Evolutionary conservation across 2,888 invertebrate species (phyloP), one percentile per base, ranked within the genome.

Genomic region (Trachelus troglodyta): DNA sequence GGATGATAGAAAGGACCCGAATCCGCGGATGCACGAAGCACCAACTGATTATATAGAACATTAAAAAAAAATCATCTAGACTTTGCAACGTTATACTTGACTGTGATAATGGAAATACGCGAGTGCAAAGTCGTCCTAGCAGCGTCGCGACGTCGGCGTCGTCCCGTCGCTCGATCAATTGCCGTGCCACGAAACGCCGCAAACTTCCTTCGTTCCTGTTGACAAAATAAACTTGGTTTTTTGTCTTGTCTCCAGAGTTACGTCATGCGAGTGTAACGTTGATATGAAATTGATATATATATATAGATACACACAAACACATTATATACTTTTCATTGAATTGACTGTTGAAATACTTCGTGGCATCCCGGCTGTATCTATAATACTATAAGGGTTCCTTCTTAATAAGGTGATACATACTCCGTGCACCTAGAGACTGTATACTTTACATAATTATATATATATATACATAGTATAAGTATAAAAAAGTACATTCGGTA

Each of bases 81-180:
- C 33, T 71, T 71, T 71, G 31, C 71, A 71, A 71, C 71, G 71
- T 34, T 71, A 71, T 31, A 71, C 71, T 71, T 71, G 71, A 34
- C 71, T 71, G 71, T 71, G 71, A 71, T 71, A 71, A 34, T 33
- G 71, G 34, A 71, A 71, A 71, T 34, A 71, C 6, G 23, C 56
- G 56, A 56, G 56, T 56, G 56, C 56, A 56, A 56, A 56, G 56
- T 56, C 56, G 56, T 56, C 56, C 9, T 9, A 56, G 56, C 56
- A 56, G 56, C 56, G 56, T 56, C 56, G 56, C 23, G 23, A 56
- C 56, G 56, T 56, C 56, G 56, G 56, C 56, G 56, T 56, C 56
- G 56, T 23, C 9, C 9, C 15, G 56, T 56, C 56, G 56, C 56
- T 56, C 23, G 56, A 56, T 56, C 56, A 56, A 56, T 15, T 23